These are phyloP conservation scores for Masnerella sp. DNA, from an alignment of 2,888 invertebrate species.

Conservation along the genomic window DNA sequence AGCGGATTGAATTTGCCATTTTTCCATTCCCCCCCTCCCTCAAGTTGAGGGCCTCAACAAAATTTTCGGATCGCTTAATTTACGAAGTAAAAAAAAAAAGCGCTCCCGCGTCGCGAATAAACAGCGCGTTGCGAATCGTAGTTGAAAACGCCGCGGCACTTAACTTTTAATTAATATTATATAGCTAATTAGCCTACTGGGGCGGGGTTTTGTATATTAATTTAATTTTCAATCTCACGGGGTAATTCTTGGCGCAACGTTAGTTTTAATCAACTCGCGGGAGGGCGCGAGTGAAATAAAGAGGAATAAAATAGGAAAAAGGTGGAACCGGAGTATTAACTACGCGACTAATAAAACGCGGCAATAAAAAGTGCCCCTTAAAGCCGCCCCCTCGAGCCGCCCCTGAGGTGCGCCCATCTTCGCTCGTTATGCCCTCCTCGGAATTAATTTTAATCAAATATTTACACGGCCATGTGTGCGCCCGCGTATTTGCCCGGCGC, in stretches of 20 bases:
- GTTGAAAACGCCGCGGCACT: constrained; percentile 71
- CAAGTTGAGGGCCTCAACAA: too few relatives aligned
- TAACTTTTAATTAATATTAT: constrained; percentile 78
- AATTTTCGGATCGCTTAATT: too few relatives aligned
- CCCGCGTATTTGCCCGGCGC: background rate
- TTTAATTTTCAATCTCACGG: constrained; percentile 78
- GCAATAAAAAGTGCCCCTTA: constrained; percentile 77
- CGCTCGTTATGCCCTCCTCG: constrained; percentile 65
- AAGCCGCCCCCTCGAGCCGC: constrained; percentile 73
- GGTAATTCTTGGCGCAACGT: constrained; percentile 77
- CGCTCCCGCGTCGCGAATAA: constrained; percentile 49
- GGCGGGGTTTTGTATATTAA: constrained; percentile 77
- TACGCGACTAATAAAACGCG: constrained; percentile 77
- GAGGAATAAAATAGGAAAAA: constrained; percentile 60
- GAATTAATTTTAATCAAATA: constrained; percentile 77
- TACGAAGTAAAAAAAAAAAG: constrained; percentile 18
- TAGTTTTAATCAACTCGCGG: constrained; percentile 74
- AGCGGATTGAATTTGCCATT: constrained; percentile 54
- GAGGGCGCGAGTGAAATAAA: constrained; percentile 55
- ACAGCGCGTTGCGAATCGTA: constrained; percentile 59
- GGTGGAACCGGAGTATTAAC: constrained; percentile 68
- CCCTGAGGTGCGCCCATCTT: constrained; percentile 63
- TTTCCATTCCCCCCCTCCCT: constrained; percentile 2
- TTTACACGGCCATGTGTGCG: constrained; percentile 63
- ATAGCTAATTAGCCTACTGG: constrained; percentile 77